phyloP scores from a whole-genome alignment of 1,140 invertebrate genomes.

The Drosophila ercepeae region DNA sequence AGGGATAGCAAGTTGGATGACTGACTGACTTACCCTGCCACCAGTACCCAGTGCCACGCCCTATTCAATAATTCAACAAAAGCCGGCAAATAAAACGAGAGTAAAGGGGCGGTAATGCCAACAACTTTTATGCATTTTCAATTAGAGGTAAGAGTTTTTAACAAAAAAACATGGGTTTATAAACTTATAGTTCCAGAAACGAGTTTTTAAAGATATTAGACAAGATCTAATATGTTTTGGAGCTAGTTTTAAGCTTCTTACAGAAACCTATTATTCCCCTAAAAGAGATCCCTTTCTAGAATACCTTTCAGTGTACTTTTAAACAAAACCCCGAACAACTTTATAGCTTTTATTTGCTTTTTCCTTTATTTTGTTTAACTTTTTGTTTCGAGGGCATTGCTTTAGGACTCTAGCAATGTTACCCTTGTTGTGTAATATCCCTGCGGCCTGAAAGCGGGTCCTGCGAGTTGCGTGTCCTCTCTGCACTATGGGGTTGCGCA shows the following conservation, averaged over 20 bases:
- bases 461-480: conserved; percentile 62
- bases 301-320: neutral
- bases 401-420: conserved; percentile 46
- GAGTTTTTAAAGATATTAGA: too few species aligned
- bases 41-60: conserved; percentile 56
- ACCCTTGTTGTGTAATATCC: conserved; percentile 72
- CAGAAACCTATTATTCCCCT: too few species aligned
- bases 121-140: conserved; percentile 75
- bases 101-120: neutral
- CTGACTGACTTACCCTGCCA: conserved; percentile 30
- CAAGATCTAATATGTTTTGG: too few species aligned
- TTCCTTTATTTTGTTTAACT: neutral
- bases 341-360: conserved; percentile 25
- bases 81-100: conserved; percentile 15
- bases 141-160: conserved; percentile 58
- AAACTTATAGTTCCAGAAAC: too few species aligned
- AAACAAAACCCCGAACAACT: conserved; percentile 34
- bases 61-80: conserved; percentile 79
- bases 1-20: neutral
- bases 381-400: conserved; percentile 43
- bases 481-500: neutral
- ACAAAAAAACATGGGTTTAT: conserved; percentile 20
- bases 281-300: neutral
- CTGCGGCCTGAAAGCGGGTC: conserved; percentile 7
- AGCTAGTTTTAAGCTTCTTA: too few species aligned